These are phyloP conservation scores for Hyles lineata DNA, from an alignment of 2,888 invertebrate species.

Conservation along the genomic window DNA sequence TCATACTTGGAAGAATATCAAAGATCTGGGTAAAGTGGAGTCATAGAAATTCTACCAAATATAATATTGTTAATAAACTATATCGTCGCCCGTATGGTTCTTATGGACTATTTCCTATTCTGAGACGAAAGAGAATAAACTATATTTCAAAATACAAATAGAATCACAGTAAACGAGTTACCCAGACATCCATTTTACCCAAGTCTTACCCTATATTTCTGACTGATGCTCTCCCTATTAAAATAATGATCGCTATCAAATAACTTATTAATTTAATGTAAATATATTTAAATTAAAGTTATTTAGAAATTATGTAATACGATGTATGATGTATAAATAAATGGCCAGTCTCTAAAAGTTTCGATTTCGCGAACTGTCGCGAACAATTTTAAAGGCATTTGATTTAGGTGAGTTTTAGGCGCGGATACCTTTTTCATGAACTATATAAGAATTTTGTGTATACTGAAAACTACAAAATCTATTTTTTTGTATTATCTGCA, in stretches of 20 bases:
- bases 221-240: conserved; percentile 1
- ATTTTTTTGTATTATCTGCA: no score
- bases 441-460: no score
- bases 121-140: no score
- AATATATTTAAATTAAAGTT: neutral
- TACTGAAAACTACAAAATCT: no score
- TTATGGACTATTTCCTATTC: no score
- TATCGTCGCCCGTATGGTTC: no score
- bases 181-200: neutral
- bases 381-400: no score
- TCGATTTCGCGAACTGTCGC: neutral
- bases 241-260: neutral
- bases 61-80: neutral
- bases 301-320: neutral
- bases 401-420: no score
- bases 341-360: neutral
- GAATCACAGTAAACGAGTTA: no score
- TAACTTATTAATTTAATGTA: conserved; percentile 2
- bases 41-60: neutral
- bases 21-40: neutral
- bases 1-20: neutral
- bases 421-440: no score
- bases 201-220: neutral
- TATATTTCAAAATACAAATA: no score
- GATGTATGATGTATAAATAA: neutral